phyloP scores from a whole-genome alignment of 2,888 invertebrate genomes.

The Toxonevra muliebris region DNA sequence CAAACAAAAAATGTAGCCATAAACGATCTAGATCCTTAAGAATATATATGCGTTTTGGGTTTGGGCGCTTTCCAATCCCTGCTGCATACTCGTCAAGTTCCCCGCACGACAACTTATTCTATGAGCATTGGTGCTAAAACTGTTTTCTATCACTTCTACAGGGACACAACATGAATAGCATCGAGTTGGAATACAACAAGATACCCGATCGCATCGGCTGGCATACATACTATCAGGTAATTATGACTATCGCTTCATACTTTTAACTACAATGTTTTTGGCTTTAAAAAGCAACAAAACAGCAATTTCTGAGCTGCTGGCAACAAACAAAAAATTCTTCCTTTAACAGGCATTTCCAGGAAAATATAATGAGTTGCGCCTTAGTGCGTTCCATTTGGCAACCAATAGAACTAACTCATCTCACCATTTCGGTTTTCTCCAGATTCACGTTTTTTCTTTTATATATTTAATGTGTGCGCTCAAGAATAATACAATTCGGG shows the following conservation, averaged over 20 bases:
- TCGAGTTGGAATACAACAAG: constrained; percentile 79
- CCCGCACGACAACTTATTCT: too few relatives aligned
- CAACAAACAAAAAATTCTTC: constrained; percentile 40
- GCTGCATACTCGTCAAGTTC: too few relatives aligned
- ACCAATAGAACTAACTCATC: neutral
- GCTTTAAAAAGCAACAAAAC: constrained; percentile 2
- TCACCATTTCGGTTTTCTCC: constrained; percentile 53
- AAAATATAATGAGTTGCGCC: constrained; percentile 55
- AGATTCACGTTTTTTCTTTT: constrained; percentile 49
- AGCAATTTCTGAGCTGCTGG: constrained; percentile 11
- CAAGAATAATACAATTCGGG: constrained; percentile 9
- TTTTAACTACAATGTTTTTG: neutral
- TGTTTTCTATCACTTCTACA: too few relatives aligned
- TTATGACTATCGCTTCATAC: too few relatives aligned
- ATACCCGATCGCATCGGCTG: constrained; percentile 74
- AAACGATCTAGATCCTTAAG: too few relatives aligned
- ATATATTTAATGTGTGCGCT: constrained; percentile 30
- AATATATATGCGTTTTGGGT: too few relatives aligned
- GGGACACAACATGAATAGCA: constrained; percentile 38
- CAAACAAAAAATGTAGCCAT: too few relatives aligned
- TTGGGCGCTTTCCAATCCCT: too few relatives aligned
- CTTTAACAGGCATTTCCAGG: constrained; percentile 59
- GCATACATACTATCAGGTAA: constrained; percentile 78
- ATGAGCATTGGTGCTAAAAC: too few relatives aligned
- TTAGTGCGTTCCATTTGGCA: neutral